Percentiles rank a stretch among this genome's conserved stretches.
phyloP scores from a whole-genome alignment of 2,797 vertebrate species.

The Hydrophis major region DNA sequence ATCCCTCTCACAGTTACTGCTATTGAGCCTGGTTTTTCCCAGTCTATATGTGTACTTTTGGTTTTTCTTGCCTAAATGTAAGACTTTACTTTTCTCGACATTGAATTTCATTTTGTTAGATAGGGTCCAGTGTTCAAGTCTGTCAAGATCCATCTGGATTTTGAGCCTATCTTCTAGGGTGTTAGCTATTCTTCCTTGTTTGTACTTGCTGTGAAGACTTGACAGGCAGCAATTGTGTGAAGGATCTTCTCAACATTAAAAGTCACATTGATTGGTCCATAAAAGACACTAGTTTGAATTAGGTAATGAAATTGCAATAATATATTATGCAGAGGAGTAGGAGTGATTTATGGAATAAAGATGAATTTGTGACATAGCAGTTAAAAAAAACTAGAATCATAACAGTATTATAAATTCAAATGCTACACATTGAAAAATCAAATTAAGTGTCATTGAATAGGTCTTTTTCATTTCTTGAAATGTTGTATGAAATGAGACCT shows the following conservation, averaged over 20 bases:
- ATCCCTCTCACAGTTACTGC: no score
- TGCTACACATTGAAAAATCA: neutral
- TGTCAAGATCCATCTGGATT: no score
- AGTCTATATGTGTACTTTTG: no score
- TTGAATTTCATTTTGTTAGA: no score
- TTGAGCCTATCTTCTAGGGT: no score
- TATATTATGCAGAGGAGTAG: neutral
- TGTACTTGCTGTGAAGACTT: neutral
- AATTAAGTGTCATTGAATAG: neutral
- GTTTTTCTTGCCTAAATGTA: no score
- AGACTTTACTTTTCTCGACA: no score
- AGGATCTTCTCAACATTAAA: neutral
- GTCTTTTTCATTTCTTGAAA: neutral
- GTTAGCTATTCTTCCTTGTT: neutral
- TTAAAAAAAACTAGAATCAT: neutral
- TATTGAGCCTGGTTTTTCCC: no score
- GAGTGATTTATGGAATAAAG: neutral
- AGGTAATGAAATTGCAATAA: neutral
- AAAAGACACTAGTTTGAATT: neutral
- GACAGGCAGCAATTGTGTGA: neutral
- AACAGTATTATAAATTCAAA: neutral
- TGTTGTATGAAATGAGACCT: conserved; percentile 25
- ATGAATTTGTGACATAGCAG: neutral
- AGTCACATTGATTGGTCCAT: neutral
- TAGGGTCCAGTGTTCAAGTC: no score